Conservation (phyloP, 2,797 vertebrate genomes). For the Sphenopsis melanotis region DNA sequence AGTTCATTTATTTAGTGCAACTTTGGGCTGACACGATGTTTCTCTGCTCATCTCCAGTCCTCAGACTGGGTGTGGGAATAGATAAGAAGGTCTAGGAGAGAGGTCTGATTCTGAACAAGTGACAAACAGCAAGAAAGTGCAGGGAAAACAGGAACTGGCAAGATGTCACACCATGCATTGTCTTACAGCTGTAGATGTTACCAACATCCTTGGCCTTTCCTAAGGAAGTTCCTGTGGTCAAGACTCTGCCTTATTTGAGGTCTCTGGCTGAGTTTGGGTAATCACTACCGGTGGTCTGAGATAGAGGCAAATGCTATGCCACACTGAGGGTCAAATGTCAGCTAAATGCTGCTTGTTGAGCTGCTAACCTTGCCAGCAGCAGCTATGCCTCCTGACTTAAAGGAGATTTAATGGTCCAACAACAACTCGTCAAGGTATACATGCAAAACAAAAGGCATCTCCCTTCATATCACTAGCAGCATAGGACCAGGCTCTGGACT, state of each 20-base stretch:
- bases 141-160: neutral
- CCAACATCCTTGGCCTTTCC: fast-evolving
- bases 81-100: neutral
- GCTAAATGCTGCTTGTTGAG: neutral
- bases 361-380: neutral
- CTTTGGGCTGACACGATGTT: neutral
- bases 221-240: neutral
- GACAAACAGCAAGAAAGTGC: neutral
- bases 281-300: neutral
- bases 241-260: neutral
- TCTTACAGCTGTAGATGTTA: neutral
- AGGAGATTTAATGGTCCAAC: neutral
- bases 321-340: neutral
- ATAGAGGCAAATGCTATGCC: neutral
- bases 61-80: neutral
- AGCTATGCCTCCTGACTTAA: neutral
- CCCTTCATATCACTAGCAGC: neutral
- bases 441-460: neutral
- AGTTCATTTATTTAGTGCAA: neutral
- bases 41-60: neutral
- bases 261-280: neutral
- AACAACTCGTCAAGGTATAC: neutral
- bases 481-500: neutral
- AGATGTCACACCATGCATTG: neutral
- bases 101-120: neutral